A percentile compares a stretch with the other conserved stretches of the same genome.
These are phyloP conservation scores for Menidia beryllina DNA, from an alignment of 2,113 vertebrate genomes.

Conservation along the genomic window DNA sequence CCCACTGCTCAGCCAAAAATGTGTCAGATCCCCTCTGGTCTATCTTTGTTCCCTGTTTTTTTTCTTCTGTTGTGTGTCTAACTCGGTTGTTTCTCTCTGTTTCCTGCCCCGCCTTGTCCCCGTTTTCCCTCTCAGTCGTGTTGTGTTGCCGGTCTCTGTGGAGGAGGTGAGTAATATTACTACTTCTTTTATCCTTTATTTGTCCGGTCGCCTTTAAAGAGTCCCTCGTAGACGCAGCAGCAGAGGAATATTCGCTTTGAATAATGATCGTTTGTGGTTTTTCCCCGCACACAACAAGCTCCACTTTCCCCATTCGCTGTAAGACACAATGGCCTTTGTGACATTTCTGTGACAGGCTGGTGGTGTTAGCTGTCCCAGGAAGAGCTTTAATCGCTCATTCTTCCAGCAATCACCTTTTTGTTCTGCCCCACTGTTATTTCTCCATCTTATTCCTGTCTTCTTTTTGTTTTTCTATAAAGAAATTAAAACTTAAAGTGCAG, in stretches of 20 bases:
- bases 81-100: conserved; percentile 12
- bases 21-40: too few species aligned
- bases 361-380: conserved; percentile 4
- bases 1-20: too few species aligned
- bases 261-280: neutral
- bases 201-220: too few species aligned
- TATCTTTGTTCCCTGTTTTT: neutral
- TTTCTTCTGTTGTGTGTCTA: neutral
- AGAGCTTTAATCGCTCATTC: conserved; percentile 9
- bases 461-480: too few species aligned
- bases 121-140: conserved; percentile 83
- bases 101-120: conserved; percentile 10
- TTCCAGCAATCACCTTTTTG: neutral
- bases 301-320: neutral
- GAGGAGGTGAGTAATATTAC: conserved; percentile 88
- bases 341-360: conserved; percentile 23
- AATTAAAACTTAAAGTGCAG: too few species aligned
- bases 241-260: neutral
- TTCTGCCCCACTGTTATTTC: neutral
- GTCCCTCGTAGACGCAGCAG: too few species aligned
- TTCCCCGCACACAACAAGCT: neutral
- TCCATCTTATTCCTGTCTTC: neutral
- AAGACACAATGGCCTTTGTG: conserved; percentile 44
- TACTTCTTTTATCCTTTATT: neutral
- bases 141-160: conserved; percentile 95